phyloP scores from a whole-genome alignment of 2,888 invertebrate genomes.

The Monopis laevigella region DNA sequence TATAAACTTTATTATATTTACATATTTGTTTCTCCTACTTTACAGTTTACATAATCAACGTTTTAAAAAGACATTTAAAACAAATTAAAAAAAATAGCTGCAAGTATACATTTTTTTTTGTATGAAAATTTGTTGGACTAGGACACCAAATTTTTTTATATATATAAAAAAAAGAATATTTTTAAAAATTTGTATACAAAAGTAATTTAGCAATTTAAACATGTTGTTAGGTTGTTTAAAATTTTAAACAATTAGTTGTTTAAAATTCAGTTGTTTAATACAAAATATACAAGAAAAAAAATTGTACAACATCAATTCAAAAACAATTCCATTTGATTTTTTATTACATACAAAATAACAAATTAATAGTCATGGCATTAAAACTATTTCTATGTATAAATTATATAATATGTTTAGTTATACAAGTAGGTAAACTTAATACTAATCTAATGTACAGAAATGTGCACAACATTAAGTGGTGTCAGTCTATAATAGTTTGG shows the following conservation, averaged over 20 bases:
- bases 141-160: constrained; percentile 43
- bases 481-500: constrained; percentile 66
- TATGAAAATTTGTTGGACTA: constrained; percentile 48
- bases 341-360: constrained; percentile 25
- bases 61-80: constrained; percentile 66
- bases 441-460: constrained; percentile 53
- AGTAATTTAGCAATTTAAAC: too few species aligned
- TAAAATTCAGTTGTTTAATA: too few species aligned
- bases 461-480: constrained; percentile 61
- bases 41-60: constrained; percentile 59
- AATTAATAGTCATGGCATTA: constrained; percentile 36
- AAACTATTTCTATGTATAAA: constrained; percentile 30
- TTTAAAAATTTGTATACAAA: too few species aligned
- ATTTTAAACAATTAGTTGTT: too few species aligned
- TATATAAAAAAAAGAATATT: background rate
- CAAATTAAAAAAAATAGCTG: constrained; percentile 43
- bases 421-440: constrained; percentile 32
- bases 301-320: constrained; percentile 33
- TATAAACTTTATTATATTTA: constrained; percentile 68
- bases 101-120: constrained; percentile 12
- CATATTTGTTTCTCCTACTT: constrained; percentile 62
- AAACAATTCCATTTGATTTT: constrained; percentile 40
- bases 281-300: constrained; percentile 32
- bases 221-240: too few species aligned
- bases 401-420: constrained; percentile 22